A percentile compares a stretch with the other conserved stretches of the same genome.
These are phyloP conservation scores for Melanerpes aurifrons DNA, from an alignment of 2,113 vertebrate genomes.

Conservation along the genomic window DNA sequence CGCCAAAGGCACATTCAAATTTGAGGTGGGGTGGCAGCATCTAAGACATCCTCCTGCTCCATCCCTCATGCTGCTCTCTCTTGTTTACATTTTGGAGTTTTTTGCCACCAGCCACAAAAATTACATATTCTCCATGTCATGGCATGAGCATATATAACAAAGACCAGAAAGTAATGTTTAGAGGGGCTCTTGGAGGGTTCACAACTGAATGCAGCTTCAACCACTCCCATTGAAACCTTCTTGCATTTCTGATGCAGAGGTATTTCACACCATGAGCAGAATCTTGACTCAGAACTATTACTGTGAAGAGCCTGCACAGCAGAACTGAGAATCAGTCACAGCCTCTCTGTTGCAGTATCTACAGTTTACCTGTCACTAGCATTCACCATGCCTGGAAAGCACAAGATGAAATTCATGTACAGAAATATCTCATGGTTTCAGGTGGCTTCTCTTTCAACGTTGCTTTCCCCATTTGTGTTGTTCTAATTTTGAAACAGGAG, in stretches of 20 bases:
- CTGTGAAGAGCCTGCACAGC: neutral
- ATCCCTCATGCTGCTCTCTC: neutral
- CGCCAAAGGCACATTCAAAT: neutral
- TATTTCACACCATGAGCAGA: neutral
- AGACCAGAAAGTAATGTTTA: neutral
- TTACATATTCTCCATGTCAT: rapidly evolving
- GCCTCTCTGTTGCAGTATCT: neutral
- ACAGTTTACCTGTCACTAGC: neutral
- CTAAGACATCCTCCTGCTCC: neutral
- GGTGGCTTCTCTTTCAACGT: neutral
- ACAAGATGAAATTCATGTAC: neutral
- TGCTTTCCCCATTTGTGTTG: neutral
- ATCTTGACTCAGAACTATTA: neutral
- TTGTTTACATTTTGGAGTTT: neutral
- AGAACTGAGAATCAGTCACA: neutral
- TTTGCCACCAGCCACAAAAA: neutral
- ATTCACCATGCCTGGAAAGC: neutral
- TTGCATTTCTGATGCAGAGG: neutral
- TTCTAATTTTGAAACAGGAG: neutral
- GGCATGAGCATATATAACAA: neutral
- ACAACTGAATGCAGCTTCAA: neutral
- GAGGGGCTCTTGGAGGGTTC: neutral
- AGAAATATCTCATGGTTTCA: neutral
- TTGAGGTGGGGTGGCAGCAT: too few relatives aligned
- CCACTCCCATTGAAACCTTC: neutral